phyloP scores from a whole-genome alignment of 92 coral and sea anemone species.

The Bergia sp. region DNA sequence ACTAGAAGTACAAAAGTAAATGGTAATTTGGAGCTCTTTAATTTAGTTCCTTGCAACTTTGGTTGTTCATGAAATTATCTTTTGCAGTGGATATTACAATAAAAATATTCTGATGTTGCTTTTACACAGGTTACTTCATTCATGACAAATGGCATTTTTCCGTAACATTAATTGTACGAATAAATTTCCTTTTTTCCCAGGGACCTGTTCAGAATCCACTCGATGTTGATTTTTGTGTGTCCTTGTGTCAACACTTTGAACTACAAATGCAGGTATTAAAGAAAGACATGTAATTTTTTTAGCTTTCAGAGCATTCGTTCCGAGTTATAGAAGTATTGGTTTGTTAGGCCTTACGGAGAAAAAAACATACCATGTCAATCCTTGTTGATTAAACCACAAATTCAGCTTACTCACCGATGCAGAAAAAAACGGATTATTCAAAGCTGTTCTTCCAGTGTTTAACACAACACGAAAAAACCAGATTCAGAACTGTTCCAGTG shows the following conservation, averaged over 20 bases:
- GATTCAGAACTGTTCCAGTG: too few relatives aligned
- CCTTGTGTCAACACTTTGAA: conserved; percentile 84
- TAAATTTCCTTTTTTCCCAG: conserved; percentile 34
- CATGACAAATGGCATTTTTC: not conserved
- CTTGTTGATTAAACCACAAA: too few relatives aligned
- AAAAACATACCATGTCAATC: too few relatives aligned
- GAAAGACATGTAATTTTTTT: not conserved
- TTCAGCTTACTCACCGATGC: too few relatives aligned
- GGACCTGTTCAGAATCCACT: conserved; percentile 60
- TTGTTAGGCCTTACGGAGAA: too few relatives aligned
- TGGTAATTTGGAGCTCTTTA: not conserved
- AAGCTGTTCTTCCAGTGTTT: too few relatives aligned
- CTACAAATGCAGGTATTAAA: conserved; percentile 72
- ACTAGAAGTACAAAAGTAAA: not conserved
- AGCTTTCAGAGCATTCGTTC: too few relatives aligned
- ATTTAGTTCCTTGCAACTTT: not conserved
- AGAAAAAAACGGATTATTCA: too few relatives aligned
- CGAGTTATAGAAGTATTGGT: too few relatives aligned
- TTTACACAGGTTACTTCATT: not conserved
- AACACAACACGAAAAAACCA: too few relatives aligned
- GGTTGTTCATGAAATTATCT: not conserved
- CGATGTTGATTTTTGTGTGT: conserved; percentile 79
- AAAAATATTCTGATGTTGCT: too few relatives aligned
- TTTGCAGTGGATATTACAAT: too few relatives aligned
- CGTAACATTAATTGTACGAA: not conserved